These are phyloP conservation scores for Stylophora pistillata DNA, from an alignment of 64 coral and sea anemone species.

Conservation along the genomic window DNA sequence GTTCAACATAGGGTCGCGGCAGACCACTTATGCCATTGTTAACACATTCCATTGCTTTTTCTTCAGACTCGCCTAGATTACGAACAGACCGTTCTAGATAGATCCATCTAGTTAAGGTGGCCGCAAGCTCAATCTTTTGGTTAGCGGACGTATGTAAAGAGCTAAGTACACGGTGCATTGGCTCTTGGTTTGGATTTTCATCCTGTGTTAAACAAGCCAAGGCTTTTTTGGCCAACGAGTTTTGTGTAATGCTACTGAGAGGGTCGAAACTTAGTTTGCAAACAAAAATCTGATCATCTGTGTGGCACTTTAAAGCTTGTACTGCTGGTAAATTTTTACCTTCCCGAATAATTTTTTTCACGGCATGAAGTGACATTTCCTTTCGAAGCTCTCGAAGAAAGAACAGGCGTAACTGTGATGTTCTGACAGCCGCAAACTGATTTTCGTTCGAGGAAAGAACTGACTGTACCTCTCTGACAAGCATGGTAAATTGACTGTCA, in stretches of 20 bases:
- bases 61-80: conserved; percentile 69
- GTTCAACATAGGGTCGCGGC: conserved; percentile 17
- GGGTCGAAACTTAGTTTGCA: conserved; percentile 13
- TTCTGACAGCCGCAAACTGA: not conserved
- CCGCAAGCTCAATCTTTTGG: conserved; percentile 44
- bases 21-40: conserved; percentile 3
- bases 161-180: not conserved
- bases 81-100: conserved; percentile 60
- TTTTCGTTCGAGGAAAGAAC: not conserved
- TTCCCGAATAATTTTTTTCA: conserved; percentile 5
- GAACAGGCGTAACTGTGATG: not conserved
- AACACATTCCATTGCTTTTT: conserved; percentile 59
- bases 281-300: not conserved
- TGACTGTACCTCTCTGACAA: not conserved
- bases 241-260: not conserved
- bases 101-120: conserved; percentile 33
- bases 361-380: not conserved
- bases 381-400: conserved; percentile 46
- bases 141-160: conserved; percentile 3
- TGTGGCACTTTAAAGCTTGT: not conserved
- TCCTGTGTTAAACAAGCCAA: not conserved
- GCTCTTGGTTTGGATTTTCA: not conserved
- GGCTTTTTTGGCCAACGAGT: not conserved
- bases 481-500: not conserved
- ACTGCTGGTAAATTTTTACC: not conserved